phyloP scores from a whole-genome alignment of 2,888 invertebrate genomes.

The Phania funesta region DNA sequence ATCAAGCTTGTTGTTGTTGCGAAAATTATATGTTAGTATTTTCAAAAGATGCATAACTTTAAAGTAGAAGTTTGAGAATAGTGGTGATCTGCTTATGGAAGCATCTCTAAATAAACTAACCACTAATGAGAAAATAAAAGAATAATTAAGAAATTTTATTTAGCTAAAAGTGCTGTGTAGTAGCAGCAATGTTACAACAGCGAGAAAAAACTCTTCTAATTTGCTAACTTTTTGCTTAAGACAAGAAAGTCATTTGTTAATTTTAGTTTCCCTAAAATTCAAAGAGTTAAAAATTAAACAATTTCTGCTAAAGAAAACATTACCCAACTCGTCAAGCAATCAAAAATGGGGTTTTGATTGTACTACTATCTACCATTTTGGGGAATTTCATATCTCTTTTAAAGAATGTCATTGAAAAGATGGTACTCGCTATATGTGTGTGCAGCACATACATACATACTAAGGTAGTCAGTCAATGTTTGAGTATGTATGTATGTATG shows the following conservation, averaged over 20 bases:
- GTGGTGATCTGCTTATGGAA: conserved; percentile 22
- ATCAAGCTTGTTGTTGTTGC: neutral
- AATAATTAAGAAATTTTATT: conserved; percentile 2
- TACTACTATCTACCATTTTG: conserved; percentile 14
- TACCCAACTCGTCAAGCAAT: neutral
- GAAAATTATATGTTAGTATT: neutral
- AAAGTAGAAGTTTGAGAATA: conserved; percentile 1
- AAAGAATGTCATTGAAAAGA: conserved; percentile 65
- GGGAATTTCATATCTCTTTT: conserved; percentile 35
- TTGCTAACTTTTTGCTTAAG: neutral
- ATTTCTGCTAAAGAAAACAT: neutral
- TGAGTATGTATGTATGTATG: neutral
- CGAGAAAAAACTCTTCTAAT: neutral
- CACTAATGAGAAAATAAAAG: neutral
- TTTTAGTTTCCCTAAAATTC: neutral
- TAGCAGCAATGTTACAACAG: neutral
- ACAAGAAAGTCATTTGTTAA: conserved; percentile 5
- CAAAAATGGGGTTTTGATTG: neutral
- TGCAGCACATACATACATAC: neutral
- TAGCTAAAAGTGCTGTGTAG: neutral
- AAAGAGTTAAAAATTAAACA: neutral
- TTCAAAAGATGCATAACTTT: conserved; percentile 25
- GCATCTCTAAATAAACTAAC: conserved; percentile 51
- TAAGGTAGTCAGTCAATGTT: neutral
- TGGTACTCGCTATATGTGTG: conserved; percentile 7